Evolutionary conservation across 2,113 vertebrate species (phyloP).

Genomic region (Mobula hypostoma): DNA sequence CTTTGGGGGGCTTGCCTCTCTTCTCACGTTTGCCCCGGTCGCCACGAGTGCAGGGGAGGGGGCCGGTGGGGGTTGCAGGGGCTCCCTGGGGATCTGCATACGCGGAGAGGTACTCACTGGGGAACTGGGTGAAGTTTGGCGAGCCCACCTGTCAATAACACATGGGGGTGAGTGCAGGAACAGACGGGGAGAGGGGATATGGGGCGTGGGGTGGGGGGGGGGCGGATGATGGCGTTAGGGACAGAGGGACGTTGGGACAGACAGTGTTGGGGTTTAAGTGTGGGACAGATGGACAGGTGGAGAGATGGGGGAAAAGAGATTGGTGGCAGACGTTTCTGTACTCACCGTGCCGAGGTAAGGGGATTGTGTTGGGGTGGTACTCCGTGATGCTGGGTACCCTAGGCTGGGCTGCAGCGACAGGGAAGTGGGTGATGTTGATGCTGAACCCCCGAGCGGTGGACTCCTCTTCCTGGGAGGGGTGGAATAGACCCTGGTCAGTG

Average conservation of each 20-base stretch:
- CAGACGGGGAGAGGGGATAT: too few species aligned
- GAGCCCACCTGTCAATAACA: background rate
- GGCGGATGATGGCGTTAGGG: too few species aligned
- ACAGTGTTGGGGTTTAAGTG: too few species aligned
- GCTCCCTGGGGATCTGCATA: background rate
- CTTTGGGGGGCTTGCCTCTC: too few species aligned
- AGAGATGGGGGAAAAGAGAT: too few species aligned
- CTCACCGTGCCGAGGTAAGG: background rate
- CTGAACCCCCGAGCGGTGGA: slow-evolving; percentile 47
- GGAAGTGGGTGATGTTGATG: background rate
- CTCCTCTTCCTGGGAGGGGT: slow-evolving; percentile 50
- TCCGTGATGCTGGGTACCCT: background rate
- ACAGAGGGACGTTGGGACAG: too few species aligned
- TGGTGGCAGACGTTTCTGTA: background rate
- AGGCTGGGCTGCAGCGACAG: background rate
- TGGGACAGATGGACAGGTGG: background rate
- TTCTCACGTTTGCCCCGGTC: too few species aligned
- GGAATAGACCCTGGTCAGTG: too few species aligned
- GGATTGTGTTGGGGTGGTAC: background rate
- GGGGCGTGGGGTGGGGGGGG: too few species aligned
- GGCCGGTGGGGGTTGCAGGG: too few species aligned
- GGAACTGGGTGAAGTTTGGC: background rate
- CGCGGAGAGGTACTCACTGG: background rate
- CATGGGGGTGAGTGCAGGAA: too few species aligned
- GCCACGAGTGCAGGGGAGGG: too few species aligned